Conservation (phyloP, 2,888 invertebrate species). For the Torymus aiolomorphi region DNA sequence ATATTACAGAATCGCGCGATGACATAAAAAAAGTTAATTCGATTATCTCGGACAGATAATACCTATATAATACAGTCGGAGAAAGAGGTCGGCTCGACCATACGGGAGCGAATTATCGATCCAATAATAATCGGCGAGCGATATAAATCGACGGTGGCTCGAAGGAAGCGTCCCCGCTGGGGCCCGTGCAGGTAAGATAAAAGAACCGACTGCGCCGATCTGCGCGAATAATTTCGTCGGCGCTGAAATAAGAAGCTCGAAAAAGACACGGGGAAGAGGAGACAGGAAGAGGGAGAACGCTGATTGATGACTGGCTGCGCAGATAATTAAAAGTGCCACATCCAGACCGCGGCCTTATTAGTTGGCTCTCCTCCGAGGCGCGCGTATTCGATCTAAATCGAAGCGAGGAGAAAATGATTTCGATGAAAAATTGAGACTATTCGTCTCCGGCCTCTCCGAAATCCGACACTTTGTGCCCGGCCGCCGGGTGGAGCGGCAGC, state of each 20-base stretch:
- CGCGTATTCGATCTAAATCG: constrained; percentile 39
- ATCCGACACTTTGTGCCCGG: constrained; percentile 27
- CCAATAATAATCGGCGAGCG: constrained; percentile 39
- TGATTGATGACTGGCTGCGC: constrained; percentile 69
- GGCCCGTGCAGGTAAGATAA: constrained; percentile 56
- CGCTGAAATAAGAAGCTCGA: constrained; percentile 2
- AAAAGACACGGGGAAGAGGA: not conserved
- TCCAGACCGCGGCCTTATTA: constrained; percentile 53
- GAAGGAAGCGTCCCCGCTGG: constrained; percentile 36
- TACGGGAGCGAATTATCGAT: constrained; percentile 31
- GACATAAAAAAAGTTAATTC: not conserved
- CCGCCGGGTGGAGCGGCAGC: not conserved
- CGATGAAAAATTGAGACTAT: constrained; percentile 54
- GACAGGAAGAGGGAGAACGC: constrained; percentile 53
- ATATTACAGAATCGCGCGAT: no score
- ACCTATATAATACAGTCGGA: not conserved
- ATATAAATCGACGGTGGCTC: constrained; percentile 44
- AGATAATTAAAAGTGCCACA: constrained; percentile 67
- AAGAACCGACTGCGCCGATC: constrained; percentile 53
- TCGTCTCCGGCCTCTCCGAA: constrained; percentile 36
- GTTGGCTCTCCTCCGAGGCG: not conserved
- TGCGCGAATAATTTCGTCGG: constrained; percentile 42
- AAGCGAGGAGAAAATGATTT: constrained; percentile 43
- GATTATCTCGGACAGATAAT: constrained; percentile 7
- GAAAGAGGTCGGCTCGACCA: no score